Evolutionary conservation across 2,797 vertebrate genomes (phyloP).

Genomic region (Acomys russatus): DNA sequence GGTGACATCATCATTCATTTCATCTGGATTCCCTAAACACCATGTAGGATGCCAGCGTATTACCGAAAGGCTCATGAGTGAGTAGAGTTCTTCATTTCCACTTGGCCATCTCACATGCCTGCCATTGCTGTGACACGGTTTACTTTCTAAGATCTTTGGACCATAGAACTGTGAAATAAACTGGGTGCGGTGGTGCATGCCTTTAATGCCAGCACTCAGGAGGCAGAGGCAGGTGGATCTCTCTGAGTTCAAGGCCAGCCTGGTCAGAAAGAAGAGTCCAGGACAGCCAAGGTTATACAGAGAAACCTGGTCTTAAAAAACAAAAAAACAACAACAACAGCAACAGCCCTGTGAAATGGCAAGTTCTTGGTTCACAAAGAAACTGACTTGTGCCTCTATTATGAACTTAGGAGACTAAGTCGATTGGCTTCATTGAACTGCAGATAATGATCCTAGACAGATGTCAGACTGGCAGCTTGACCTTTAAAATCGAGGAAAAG

Average conservation of each 20-base stretch:
- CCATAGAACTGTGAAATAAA: not conserved
- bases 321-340: too few species aligned
- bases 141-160: not conserved
- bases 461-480: slow-evolving; percentile 61
- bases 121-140: not conserved
- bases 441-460: slow-evolving; percentile 65
- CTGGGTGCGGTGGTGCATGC: too few species aligned
- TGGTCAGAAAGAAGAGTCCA: too few species aligned
- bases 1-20: not conserved
- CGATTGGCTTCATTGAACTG: slow-evolving; percentile 25
- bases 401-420: slow-evolving; percentile 51
- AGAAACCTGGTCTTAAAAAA: too few species aligned
- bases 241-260: too few species aligned
- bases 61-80: not conserved
- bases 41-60: not conserved
- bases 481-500: slow-evolving; percentile 68
- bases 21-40: not conserved
- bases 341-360: not conserved
- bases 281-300: too few species aligned
- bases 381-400: slow-evolving; percentile 8
- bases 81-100: slow-evolving; percentile 3
- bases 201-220: too few species aligned
- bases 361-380: slow-evolving; percentile 15
- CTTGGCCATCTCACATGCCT: not conserved
- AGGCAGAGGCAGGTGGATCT: too few species aligned